phyloP scores from a whole-genome alignment of 37 sponge, comb jelly and placozoan genomes.

The Cliona cf. orientalis region DNA sequence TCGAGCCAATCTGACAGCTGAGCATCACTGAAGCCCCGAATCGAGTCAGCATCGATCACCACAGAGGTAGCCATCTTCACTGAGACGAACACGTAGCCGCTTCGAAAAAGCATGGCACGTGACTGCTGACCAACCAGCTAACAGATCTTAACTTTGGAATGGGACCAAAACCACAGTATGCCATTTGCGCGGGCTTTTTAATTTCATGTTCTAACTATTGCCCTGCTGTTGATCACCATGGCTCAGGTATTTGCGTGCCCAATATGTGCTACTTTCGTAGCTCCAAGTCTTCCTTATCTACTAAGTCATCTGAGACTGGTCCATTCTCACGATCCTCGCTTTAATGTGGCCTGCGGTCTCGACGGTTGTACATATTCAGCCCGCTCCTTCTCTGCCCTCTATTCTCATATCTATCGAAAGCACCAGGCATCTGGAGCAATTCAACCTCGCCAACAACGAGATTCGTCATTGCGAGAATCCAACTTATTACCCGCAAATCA shows the following conservation, averaged over 20 bases:
- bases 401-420: conserved; percentile 10
- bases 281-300: neutral
- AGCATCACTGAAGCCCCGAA: neutral
- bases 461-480: no score
- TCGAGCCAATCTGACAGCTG: conserved; percentile 1
- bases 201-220: no score
- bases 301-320: conserved; percentile 16
- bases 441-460: neutral
- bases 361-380: neutral
- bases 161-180: no score
- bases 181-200: no score
- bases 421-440: conserved; percentile 16
- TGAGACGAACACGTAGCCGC: neutral
- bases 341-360: conserved; percentile 15
- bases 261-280: neutral
- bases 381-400: conserved; percentile 13
- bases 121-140: no score
- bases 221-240: no score
- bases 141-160: no score
- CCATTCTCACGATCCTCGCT: conserved; percentile 20
- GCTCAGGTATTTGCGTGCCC: no score
- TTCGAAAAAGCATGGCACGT: no score
- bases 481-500: no score
- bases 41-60: neutral
- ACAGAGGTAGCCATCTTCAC: neutral